phyloP scores from a whole-genome alignment of 92 coral and sea anemone species.

The Bergia puertoricense region DNA sequence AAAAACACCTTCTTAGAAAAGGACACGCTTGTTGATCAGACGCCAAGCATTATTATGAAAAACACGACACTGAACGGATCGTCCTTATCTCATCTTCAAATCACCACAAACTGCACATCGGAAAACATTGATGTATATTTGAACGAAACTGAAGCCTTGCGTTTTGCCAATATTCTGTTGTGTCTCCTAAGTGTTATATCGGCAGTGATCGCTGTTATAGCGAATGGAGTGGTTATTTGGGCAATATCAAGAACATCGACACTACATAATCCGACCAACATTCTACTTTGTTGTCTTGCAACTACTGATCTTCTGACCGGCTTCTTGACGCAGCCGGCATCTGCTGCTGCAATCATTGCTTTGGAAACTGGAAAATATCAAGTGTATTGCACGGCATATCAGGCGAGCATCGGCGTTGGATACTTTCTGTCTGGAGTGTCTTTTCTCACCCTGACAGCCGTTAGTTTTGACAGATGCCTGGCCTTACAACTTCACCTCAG shows the following conservation, averaged over 20 bases:
- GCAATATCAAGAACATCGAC: constrained; percentile 20
- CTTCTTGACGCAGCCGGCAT: constrained; percentile 12
- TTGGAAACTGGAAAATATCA: constrained; percentile 14
- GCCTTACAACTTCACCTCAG: constrained; percentile 29
- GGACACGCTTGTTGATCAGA: too few relatives aligned
- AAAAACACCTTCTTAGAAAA: background rate
- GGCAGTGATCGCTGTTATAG: constrained; percentile 23
- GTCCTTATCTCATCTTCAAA: background rate
- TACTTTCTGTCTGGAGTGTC: constrained; percentile 20
- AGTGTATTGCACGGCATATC: constrained; percentile 18
- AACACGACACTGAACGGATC: background rate
- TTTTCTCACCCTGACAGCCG: constrained; percentile 5
- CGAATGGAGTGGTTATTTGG: constrained; percentile 41
- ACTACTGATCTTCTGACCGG: constrained; percentile 25
- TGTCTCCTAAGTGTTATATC: background rate
- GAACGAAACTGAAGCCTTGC: background rate
- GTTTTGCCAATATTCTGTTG: background rate
- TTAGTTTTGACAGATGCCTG: constrained; percentile 17
- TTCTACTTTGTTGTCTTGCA: constrained; percentile 44
- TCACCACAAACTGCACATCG: background rate
- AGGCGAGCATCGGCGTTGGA: background rate
- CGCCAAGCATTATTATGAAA: background rate
- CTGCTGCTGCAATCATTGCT: constrained; percentile 1
- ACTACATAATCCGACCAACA: constrained; percentile 34
- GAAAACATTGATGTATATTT: background rate